phyloP scores from a whole-genome alignment of 1,140 invertebrate genomes.

The Pogonomyrmex barbatus region DNA sequence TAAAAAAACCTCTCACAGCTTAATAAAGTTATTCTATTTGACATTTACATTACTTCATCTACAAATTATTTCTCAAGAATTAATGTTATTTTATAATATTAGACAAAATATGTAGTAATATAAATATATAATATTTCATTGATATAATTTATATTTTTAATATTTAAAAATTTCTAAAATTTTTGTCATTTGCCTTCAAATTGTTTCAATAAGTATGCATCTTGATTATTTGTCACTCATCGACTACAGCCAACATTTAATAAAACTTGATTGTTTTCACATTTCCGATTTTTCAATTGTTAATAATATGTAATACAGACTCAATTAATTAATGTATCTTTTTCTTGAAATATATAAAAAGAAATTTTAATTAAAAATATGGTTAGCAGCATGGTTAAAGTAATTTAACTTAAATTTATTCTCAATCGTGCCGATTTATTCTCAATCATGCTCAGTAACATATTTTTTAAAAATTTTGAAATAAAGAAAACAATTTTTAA shows the following conservation, averaged over 20 bases:
- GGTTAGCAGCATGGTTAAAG: neutral
- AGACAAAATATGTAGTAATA: neutral
- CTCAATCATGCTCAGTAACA: neutral
- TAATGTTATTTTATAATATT: neutral
- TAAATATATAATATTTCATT: neutral
- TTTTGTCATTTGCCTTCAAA: neutral
- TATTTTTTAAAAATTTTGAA: neutral
- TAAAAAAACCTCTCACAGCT: neutral
- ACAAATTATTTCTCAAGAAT: constrained; percentile 19
- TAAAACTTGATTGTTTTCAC: neutral
- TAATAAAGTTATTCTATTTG: constrained; percentile 19
- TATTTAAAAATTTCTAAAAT: neutral
- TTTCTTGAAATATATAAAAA: neutral
- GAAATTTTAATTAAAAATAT: neutral
- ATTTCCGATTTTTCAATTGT: neutral
- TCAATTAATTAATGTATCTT: neutral
- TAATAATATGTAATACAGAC: neutral
- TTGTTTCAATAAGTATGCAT: neutral
- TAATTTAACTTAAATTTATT: neutral
- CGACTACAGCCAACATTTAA: neutral
- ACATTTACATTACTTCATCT: neutral
- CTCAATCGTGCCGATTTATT: neutral
- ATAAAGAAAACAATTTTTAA: neutral
- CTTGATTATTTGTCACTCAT: neutral
- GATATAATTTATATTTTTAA: neutral